Evolutionary conservation across 2,113 vertebrate genomes (phyloP), one percentile per base, ranked within the genome.

Genomic region (Benitochromis conjunctus): DNA sequence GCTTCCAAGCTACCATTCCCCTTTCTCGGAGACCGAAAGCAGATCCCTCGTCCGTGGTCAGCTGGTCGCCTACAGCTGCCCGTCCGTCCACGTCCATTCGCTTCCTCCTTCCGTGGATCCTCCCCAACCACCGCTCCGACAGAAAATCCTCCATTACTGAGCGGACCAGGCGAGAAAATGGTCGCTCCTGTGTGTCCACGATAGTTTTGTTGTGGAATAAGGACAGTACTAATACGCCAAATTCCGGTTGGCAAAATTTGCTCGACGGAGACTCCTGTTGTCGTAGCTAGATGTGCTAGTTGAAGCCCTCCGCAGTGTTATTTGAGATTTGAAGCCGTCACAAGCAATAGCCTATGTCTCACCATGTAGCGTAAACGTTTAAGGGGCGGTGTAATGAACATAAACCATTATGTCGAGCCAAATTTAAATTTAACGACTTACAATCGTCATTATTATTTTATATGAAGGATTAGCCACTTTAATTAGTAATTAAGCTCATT

Each of bases 271-370:
- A 81, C 81, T 85, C 83, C 79, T 12, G 86, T 86, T 79, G 92
- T 85, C 85, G 89, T 78, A 87, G 93, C 86, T 88, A 87, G 92
- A 85, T 89, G 91, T 92, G 93, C 86, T 83, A 87, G 91, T 93
- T 91, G 92, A 82, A 95, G 91, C 93, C 89, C 92, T 94, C 95
- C 90, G 95, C 95, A 84, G 94, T 95, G 96, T 96, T 96, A 96
- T 96, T 96, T 96, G 96, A 97, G 96, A 96, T 96, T 96, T 95
- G 95, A 95, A 96, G 94, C 96, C 95, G 96, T 96, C 96, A 96
- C 96, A 93, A 93, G 95, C 95, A 90, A 95, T 94, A 94, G 95
- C 94, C 95, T 94, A 91, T 94, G 95, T 96, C 96, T 96, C 94
- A 93, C 94, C 94, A 94, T 95, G 94, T 78, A 96, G 96, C 96